Conservation (phyloP, 2,113 vertebrate species). For the Peucedramus taeniatus region DNA sequence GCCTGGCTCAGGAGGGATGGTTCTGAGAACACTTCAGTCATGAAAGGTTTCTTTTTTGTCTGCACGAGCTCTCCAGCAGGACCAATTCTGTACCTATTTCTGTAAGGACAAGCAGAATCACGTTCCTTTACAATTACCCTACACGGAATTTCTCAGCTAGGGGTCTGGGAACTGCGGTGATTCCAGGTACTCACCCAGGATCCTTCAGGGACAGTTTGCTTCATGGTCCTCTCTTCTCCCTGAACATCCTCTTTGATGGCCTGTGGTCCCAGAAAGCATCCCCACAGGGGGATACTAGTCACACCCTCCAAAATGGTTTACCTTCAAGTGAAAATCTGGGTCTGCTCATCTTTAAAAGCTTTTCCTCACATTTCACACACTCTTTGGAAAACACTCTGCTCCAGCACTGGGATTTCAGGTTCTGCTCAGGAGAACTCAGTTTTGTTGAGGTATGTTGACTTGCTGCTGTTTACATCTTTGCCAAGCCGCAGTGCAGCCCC, state of each 20-base stretch:
- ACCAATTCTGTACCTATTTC: not conserved
- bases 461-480: not conserved
- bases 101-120: not conserved
- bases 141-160: not conserved
- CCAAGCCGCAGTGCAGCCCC: not conserved
- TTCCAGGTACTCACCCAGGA: not conserved
- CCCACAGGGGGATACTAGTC: not conserved
- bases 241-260: fast-evolving
- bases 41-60: not conserved
- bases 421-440: not conserved
- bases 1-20: not conserved
- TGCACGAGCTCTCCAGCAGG: not conserved
- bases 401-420: not conserved
- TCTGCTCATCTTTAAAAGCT: not conserved
- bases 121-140: not conserved
- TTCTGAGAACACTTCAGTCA: not conserved
- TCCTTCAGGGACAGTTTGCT: not conserved
- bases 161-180: fast-evolving
- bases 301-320: not conserved
- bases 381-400: not conserved
- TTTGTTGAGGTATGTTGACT: not conserved
- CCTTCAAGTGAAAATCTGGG: not conserved
- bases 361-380: not conserved
- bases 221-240: not conserved
- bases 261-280: not conserved